These are phyloP conservation scores for Platygyra sinensis DNA, from an alignment of 64 coral and sea anemone species.

Conservation along the genomic window DNA sequence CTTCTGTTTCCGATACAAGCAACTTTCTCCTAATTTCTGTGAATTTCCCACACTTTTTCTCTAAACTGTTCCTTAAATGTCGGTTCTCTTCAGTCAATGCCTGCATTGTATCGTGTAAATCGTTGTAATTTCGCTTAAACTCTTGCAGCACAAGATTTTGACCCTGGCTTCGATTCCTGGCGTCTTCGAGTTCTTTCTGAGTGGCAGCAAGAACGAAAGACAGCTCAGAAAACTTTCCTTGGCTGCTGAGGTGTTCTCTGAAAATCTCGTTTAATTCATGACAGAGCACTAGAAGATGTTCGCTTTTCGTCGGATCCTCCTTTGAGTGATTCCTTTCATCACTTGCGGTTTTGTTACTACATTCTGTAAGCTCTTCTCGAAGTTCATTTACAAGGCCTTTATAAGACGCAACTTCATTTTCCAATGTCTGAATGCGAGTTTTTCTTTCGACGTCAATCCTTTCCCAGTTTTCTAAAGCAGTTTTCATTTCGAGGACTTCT, in stretches of 20 bases:
- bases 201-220: constrained; percentile 35
- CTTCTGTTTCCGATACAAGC: constrained; percentile 74
- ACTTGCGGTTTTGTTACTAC: neutral
- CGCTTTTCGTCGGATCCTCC: neutral
- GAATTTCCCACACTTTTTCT: constrained; percentile 56
- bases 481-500: constrained; percentile 66
- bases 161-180: constrained; percentile 37
- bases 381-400: constrained; percentile 28
- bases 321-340: neutral
- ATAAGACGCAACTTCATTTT: constrained; percentile 37
- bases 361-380: neutral
- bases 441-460: constrained; percentile 22
- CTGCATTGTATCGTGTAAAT: constrained; percentile 59
- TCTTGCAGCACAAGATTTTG: constrained; percentile 69
- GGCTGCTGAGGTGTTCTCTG: constrained; percentile 55
- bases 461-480: constrained; percentile 44
- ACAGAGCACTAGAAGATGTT: constrained; percentile 28
- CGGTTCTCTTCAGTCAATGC: constrained; percentile 70
- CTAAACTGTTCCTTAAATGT: constrained; percentile 60
- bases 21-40: constrained; percentile 48
- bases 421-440: constrained; percentile 32
- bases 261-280: constrained; percentile 68
- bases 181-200: constrained; percentile 70
- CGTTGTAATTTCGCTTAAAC: constrained; percentile 68
- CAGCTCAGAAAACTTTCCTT: constrained; percentile 55